Evolutionary conservation across 2,113 vertebrate species (phyloP), one percentile per base, ranked within the genome.

Genomic region (Rhabdornis inornatus): DNA sequence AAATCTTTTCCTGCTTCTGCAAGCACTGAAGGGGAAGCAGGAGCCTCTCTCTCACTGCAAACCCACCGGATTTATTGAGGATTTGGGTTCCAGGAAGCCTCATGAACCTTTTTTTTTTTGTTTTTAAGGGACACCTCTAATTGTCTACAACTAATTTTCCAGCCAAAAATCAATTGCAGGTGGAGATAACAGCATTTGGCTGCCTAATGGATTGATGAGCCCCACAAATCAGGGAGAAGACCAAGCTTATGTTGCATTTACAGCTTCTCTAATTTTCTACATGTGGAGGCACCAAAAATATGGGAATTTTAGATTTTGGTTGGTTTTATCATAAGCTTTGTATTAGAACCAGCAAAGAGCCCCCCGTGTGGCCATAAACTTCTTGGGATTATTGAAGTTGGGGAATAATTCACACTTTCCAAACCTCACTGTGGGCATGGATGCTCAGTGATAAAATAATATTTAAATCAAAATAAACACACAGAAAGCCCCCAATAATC

Each of bases 391-490:
- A 37, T 4, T 9, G 20, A 30, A 8, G 20, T 0, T 50, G 15
- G 15, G 20, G 28, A 75, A 17, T 35, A 59, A 47, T 0, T 6
- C 2, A 1, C 11, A 4, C 11, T 16, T 16, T 12, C 11, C 1
- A 0, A 10, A 16, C 10, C 40, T 33, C 64, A 4, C 12, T 15
- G 7, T 1, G 4, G 30, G 10, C 18, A 7, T 0, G 0, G 2
- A 42, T 9, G 20, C 17, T 21, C 47, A 2, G 9, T 2, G 13
- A 9, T 5, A 86, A 80, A 84, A 39, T 11, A 30, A 10, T 2
- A 11, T 9, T 81, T 59, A 40, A 78, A 44, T 55, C 15, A 10
- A 55, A 69, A 19, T 20, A 37, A 64, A 76, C 2, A 76, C 2
- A 14, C 8, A 21, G 4, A 19, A 20, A 86, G 5, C 3, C 11